These are phyloP conservation scores for Atherinosoma microstoma DNA, from an alignment of 2,797 vertebrate genomes.

Conservation along the genomic window DNA sequence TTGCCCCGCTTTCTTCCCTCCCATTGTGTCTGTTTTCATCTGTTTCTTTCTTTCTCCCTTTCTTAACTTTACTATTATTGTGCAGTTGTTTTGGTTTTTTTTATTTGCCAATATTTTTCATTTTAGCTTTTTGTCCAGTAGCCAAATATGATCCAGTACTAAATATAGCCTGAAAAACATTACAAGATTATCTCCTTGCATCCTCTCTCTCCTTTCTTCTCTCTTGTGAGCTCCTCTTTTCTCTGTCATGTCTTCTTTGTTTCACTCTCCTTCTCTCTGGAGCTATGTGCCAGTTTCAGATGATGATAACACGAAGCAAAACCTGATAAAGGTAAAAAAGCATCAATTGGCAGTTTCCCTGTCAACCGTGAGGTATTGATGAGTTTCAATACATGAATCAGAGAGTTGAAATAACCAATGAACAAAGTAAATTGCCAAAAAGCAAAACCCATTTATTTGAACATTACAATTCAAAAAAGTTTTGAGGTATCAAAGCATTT, in stretches of 20 bases:
- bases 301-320: neutral
- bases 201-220: slow-evolving; percentile 37
- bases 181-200: slow-evolving; percentile 65
- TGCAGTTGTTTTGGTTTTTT: slow-evolving; percentile 1
- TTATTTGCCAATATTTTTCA: slow-evolving; percentile 37
- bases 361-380: slow-evolving; percentile 19
- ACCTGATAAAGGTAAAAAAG: slow-evolving; percentile 29
- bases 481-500: neutral
- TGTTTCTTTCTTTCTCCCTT: slow-evolving; percentile 56
- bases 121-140: slow-evolving; percentile 49
- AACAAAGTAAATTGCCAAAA: neutral
- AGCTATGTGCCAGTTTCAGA: slow-evolving; percentile 48
- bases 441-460: neutral
- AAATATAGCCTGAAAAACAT: slow-evolving; percentile 71
- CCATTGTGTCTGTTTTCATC: slow-evolving; percentile 55
- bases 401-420: neutral
- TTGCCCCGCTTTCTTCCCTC: slow-evolving; percentile 30
- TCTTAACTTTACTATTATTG: slow-evolving; percentile 56
- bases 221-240: slow-evolving; percentile 29
- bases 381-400: slow-evolving; percentile 26
- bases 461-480: neutral
- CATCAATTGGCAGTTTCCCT: neutral
- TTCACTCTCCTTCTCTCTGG: slow-evolving; percentile 36
- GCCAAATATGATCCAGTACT: slow-evolving; percentile 56
- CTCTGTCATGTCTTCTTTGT: slow-evolving; percentile 25